A percentile compares a stretch with the other conserved stretches of the same genome.
Evolutionary conservation across 2,797 vertebrate genomes (phyloP).

Genomic region (Oreortyx pictus): DNA sequence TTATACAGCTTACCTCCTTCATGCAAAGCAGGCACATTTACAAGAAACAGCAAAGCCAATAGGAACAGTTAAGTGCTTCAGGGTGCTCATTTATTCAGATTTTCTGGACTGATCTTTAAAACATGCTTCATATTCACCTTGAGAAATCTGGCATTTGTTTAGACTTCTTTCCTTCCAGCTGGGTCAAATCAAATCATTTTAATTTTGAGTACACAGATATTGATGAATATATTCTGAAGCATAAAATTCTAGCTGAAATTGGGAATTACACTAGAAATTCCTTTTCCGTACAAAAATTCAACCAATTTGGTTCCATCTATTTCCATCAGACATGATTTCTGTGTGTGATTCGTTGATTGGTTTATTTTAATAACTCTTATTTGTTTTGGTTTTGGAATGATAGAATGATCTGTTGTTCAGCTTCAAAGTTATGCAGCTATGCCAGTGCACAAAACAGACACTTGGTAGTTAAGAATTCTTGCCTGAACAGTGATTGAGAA

Average conservation of each 20-base stretch:
- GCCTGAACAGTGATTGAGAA: not conserved
- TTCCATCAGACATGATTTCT: not conserved
- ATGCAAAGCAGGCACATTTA: not conserved
- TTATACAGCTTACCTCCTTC: not conserved
- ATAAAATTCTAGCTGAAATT: not conserved
- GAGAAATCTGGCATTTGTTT: constrained; percentile 8
- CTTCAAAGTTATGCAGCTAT: not conserved
- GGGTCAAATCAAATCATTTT: not conserved
- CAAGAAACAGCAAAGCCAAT: not conserved
- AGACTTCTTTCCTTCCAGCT: not conserved
- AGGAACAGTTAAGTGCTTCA: not conserved
- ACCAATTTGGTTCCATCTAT: not conserved
- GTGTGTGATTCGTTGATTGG: not conserved
- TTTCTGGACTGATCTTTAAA: constrained; percentile 6
- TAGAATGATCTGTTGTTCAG: not conserved
- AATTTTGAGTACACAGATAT: not conserved
- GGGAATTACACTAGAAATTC: not conserved
- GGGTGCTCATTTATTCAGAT: not conserved
- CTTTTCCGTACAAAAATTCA: not conserved
- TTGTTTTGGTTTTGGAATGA: not conserved
- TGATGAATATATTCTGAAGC: constrained; percentile 3
- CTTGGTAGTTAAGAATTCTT: constrained; percentile 5
- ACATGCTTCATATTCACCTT: not conserved
- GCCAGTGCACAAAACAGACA: not conserved
- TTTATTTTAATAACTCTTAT: not conserved